Conservation (phyloP, 2,888 invertebrate genomes). For the Agrochola lychnidis region DNA sequence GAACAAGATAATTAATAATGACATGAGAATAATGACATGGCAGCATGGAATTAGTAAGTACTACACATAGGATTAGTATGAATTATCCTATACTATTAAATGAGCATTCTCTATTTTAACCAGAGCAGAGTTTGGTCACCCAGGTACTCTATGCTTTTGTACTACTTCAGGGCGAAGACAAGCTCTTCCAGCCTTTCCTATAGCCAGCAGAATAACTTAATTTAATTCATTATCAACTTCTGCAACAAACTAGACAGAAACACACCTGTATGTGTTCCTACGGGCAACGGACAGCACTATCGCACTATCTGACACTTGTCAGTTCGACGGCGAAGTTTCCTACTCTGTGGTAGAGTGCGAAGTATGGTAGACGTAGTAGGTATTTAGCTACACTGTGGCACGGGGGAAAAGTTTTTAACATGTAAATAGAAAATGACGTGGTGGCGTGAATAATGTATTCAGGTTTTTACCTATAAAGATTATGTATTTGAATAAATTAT, state of each 20-base stretch:
- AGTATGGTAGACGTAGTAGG: conserved; percentile 4
- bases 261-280: neutral
- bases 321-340: conserved; percentile 44
- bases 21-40: too few relatives aligned
- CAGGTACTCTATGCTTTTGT: too few relatives aligned
- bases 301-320: conserved; percentile 23
- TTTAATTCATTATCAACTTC: neutral
- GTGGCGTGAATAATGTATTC: neutral
- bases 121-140: too few relatives aligned
- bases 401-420: conserved; percentile 7
- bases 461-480: neutral
- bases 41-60: too few relatives aligned
- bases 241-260: neutral
- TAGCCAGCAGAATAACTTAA: neutral
- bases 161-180: neutral
- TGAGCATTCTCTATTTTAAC: too few relatives aligned
- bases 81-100: too few relatives aligned
- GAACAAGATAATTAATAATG: too few relatives aligned
- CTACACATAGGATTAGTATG: too few relatives aligned
- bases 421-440: conserved; percentile 25
- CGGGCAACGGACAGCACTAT: conserved; percentile 20
- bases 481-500: neutral
- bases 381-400: conserved; percentile 21
- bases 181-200: neutral
- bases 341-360: conserved; percentile 23